phyloP scores from a whole-genome alignment of 2,797 vertebrate species.

The Cirrhinus mrigala region DNA sequence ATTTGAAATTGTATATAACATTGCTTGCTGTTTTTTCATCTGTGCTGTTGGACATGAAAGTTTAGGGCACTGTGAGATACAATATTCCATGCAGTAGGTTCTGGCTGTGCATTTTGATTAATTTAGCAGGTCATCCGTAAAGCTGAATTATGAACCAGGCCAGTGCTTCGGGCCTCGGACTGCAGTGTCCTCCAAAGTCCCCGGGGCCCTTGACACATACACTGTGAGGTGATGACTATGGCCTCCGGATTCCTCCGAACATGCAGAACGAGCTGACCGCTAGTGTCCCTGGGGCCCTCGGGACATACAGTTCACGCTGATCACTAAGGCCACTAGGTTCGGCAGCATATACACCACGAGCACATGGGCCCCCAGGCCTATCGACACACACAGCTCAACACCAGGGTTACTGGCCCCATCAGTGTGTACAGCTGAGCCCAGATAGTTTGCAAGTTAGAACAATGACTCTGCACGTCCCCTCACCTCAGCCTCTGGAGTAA shows the following conservation, averaged over 20 bases:
- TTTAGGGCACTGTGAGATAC: neutral
- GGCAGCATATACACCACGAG: neutral
- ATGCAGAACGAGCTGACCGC: neutral
- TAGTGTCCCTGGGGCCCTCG: neutral
- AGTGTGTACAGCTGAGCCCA: slow-evolving; percentile 33
- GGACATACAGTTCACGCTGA: neutral
- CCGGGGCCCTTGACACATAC: neutral
- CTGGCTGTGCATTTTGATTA: neutral
- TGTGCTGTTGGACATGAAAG: neutral
- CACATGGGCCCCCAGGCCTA: neutral
- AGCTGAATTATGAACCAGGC: neutral
- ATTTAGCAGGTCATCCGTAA: neutral
- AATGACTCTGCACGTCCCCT: neutral
- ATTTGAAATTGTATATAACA: neutral
- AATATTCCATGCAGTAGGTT: neutral
- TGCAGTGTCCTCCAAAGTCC: neutral
- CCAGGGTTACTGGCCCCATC: neutral
- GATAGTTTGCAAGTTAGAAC: neutral
- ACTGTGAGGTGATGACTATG: neutral
- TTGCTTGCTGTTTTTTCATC: neutral
- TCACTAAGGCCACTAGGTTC: neutral
- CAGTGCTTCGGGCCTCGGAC: neutral
- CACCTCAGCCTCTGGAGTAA: neutral
- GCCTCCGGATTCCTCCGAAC: neutral
- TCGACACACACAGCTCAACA: neutral